Evolutionary conservation across 2,797 vertebrate species (phyloP).

Genomic region (Silurus lanzhouensis): DNA sequence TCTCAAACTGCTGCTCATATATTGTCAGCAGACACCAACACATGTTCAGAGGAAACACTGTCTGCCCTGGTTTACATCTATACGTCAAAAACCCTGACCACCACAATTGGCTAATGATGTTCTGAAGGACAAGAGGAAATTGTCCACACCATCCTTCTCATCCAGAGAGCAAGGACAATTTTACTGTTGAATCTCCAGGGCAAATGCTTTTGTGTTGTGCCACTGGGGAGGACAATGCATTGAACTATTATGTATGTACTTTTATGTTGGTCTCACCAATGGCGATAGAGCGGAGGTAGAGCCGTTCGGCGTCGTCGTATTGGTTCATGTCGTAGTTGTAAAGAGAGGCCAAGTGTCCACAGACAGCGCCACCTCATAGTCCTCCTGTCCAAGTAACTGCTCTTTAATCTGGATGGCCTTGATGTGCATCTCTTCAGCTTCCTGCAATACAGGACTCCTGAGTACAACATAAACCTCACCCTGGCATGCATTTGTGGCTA

Average conservation of each 20-base stretch:
- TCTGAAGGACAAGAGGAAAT: not conserved
- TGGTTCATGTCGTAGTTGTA: conserved; percentile 99
- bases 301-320: conserved; percentile 95
- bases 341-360: conserved; percentile 95
- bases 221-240: not conserved
- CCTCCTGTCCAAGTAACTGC: conserved; percentile 97
- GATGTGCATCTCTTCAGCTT: conserved; percentile 99
- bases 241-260: not conserved
- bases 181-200: not conserved
- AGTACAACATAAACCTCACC: not conserved
- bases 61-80: not conserved
- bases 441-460: conserved; percentile 70
- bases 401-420: conserved; percentile 99
- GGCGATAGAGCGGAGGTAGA: conserved; percentile 96
- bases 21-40: not conserved
- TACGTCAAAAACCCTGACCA: not conserved
- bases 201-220: not conserved
- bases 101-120: not conserved
- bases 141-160: not conserved
- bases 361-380: conserved; percentile 97
- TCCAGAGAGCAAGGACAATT: not conserved
- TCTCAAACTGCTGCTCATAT: not conserved
- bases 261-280: conserved; percentile 80
- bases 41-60: not conserved
- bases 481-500: not conserved